Percentiles rank a stretch among this genome's conserved stretches.
Conservation (phyloP, 2,113 vertebrate species). For the Ellobius talpinus region DNA sequence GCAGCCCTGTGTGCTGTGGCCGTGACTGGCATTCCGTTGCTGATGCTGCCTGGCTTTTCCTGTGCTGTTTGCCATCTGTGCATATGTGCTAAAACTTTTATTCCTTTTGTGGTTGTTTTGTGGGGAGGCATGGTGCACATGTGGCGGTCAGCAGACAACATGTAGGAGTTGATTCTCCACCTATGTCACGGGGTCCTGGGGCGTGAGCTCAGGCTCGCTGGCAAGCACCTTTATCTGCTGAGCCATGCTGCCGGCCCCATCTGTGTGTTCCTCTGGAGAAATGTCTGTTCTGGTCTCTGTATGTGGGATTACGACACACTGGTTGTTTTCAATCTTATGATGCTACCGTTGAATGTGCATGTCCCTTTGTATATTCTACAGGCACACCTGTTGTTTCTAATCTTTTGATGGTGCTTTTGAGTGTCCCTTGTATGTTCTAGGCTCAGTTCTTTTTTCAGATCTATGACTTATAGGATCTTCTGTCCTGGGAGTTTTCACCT, state of each 20-base stretch:
- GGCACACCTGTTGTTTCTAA: too few species aligned
- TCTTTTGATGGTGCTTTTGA: neutral
- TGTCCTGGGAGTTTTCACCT: neutral
- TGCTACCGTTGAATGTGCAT: neutral
- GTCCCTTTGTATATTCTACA: too few species aligned
- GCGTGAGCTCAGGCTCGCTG: neutral
- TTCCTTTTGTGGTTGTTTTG: neutral
- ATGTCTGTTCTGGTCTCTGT: neutral
- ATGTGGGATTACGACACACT: fast-evolving
- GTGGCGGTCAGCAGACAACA: neutral
- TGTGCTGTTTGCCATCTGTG: neutral
- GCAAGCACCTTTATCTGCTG: neutral
- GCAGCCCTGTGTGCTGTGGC: neutral
- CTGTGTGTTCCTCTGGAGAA: neutral
- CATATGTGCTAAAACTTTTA: neutral
- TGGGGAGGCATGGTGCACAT: neutral
- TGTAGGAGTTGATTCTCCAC: neutral
- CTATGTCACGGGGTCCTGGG: neutral
- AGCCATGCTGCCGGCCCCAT: neutral
- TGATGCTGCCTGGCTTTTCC: neutral
- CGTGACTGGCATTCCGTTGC: neutral
- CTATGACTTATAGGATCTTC: too few species aligned
- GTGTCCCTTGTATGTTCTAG: neutral
- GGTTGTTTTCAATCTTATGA: neutral
- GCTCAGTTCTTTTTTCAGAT: neutral